A percentile compares a stretch with the other conserved stretches of the same genome.
These are phyloP conservation scores for Lonchura striata DNA, from an alignment of 2,113 vertebrate species.

Conservation along the genomic window DNA sequence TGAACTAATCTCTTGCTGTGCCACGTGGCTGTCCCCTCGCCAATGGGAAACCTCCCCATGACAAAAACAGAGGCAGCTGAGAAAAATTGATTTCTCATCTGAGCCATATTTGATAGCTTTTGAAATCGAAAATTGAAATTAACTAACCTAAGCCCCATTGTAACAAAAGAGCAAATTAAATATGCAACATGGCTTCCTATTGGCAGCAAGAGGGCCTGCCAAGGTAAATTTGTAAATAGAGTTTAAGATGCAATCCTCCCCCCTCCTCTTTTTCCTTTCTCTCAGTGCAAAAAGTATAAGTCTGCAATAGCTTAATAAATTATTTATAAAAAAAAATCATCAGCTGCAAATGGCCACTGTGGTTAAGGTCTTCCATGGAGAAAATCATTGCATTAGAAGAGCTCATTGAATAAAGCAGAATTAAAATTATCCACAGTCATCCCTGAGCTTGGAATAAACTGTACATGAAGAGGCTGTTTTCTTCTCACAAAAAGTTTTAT, in stretches of 20 bases:
- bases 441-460: slow-evolving; percentile 24
- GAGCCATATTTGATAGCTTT: slow-evolving; percentile 99
- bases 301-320: slow-evolving; percentile 76
- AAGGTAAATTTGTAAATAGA: slow-evolving; percentile 92
- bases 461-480: neutral
- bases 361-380: slow-evolving; percentile 70
- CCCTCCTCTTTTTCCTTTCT: slow-evolving; percentile 2
- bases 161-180: slow-evolving; percentile 99
- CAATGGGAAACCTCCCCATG: slow-evolving; percentile 83
- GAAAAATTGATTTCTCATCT: slow-evolving; percentile 99
- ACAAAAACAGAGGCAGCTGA: slow-evolving; percentile 98
- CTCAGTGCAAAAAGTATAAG: slow-evolving; percentile 69
- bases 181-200: slow-evolving; percentile 87
- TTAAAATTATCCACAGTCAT: slow-evolving; percentile 49
- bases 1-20: slow-evolving; percentile 95
- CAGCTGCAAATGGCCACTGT: slow-evolving; percentile 67
- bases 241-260: slow-evolving; percentile 80
- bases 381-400: slow-evolving; percentile 66
- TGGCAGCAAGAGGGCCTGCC: slow-evolving; percentile 83
- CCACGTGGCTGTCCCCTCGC: slow-evolving; percentile 84
- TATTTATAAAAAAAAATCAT: slow-evolving; percentile 71
- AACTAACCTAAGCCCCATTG: slow-evolving; percentile 98
- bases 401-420: slow-evolving; percentile 44
- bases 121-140: slow-evolving; percentile 99
- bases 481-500: slow-evolving; percentile 27